Percentiles rank a stretch among this genome's conserved stretches.
Evolutionary conservation across 2,888 invertebrate genomes (phyloP).

Genomic region (Craniophora ligustri): DNA sequence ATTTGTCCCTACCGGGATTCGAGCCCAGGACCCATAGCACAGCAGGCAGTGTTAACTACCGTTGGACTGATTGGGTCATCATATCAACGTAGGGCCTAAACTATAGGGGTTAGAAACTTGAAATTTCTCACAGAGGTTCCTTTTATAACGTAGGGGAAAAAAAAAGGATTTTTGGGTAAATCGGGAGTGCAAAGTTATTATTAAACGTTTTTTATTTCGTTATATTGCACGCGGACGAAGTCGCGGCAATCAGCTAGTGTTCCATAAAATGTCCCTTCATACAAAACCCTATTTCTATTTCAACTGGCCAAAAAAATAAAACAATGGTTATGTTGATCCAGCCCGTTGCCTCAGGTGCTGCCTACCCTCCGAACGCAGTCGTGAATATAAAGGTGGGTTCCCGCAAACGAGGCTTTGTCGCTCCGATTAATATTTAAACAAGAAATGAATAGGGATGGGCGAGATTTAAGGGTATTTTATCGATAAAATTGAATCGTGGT

Average conservation of each 20-base stretch:
- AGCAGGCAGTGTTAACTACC: no score
- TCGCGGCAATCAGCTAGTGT: not conserved
- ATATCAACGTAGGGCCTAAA: no score
- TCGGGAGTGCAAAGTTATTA: no score
- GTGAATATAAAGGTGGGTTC: slow-evolving; percentile 57
- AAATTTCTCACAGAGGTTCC: no score
- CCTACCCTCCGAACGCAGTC: slow-evolving; percentile 40
- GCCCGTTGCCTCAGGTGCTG: slow-evolving; percentile 44
- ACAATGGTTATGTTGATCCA: slow-evolving; percentile 28
- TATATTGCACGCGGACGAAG: no score
- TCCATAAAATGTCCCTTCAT: not conserved
- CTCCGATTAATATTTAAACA: slow-evolving; percentile 82
- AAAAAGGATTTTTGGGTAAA: no score
- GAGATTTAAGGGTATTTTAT: not conserved
- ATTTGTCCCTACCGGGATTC: no score
- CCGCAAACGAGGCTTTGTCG: slow-evolving; percentile 76
- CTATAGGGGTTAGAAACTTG: no score
- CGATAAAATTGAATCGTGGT: slow-evolving; percentile 39
- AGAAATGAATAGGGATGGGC: slow-evolving; percentile 62
- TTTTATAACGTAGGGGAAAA: no score
- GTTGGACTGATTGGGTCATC: no score
- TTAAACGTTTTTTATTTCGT: no score
- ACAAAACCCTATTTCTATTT: not conserved
- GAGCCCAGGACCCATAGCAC: no score
- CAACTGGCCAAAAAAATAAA: slow-evolving; percentile 26